Evolutionary conservation across 2,113 vertebrate genomes (phyloP).

Genomic region (Daubentonia madagascariensis): DNA sequence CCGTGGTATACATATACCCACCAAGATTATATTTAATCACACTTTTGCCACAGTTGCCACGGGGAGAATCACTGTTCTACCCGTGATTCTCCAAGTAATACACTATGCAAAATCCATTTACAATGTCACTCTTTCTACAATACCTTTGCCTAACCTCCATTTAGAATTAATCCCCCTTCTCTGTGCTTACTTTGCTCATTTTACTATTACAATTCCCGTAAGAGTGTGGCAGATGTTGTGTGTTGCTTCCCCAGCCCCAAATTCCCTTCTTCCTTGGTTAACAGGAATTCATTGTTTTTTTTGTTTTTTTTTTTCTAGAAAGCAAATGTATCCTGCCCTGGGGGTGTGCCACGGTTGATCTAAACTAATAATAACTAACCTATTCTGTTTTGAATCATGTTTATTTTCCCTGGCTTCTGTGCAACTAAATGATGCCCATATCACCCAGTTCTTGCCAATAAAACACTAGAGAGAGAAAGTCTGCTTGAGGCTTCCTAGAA

Average conservation of each 20-base stretch:
- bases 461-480: not conserved
- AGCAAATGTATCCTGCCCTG: not conserved
- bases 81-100: not conserved
- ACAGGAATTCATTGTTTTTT: not conserved
- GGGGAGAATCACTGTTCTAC: not conserved
- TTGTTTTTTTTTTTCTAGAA: not conserved
- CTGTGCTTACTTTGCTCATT: not conserved
- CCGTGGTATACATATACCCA: no score
- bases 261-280: not conserved
- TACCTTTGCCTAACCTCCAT: not conserved
- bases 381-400: not conserved
- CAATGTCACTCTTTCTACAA: not conserved
- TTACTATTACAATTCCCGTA: not conserved
- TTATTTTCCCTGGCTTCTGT: not conserved
- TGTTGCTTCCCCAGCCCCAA: not conserved
- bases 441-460: not conserved
- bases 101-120: no score
- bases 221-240: not conserved
- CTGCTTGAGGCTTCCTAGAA: not conserved
- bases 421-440: not conserved
- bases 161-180: not conserved
- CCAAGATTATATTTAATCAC: not conserved
- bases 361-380: not conserved
- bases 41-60: not conserved
- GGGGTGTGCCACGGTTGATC: accelerated